phyloP scores from a whole-genome alignment of 2,888 invertebrate genomes.

The Electrophaes corylata region DNA sequence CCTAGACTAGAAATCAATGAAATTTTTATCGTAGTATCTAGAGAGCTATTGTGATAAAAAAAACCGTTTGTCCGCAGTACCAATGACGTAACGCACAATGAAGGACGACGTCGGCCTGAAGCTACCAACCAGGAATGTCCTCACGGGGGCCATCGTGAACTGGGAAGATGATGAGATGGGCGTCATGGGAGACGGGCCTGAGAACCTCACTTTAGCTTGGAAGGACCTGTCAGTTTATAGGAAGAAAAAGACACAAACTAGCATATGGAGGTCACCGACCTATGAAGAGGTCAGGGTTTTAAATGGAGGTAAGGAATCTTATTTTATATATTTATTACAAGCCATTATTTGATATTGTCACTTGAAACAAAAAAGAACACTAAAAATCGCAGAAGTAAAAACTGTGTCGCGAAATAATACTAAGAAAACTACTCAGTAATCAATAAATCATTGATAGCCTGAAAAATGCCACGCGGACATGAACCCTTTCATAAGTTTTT shows the following conservation, averaged over 20 bases:
- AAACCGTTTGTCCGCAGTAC: constrained; percentile 45
- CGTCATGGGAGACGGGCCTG: constrained; percentile 59
- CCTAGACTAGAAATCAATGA: too few species aligned
- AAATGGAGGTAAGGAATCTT: constrained; percentile 80
- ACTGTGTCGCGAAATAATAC: too few species aligned
- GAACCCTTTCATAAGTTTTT: too few species aligned
- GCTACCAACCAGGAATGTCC: constrained; percentile 72
- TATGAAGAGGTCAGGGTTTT: constrained; percentile 81
- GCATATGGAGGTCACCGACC: constrained; percentile 76
- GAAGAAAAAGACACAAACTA: constrained; percentile 73
- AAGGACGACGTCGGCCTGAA: constrained; percentile 55
- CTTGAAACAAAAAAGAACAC: too few species aligned
- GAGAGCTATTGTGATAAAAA: too few species aligned
- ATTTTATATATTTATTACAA: too few species aligned
- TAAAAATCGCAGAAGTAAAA: too few species aligned
- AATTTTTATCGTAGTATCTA: too few species aligned
- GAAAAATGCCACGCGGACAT: too few species aligned
- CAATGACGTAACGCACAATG: constrained; percentile 70
- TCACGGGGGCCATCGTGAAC: constrained; percentile 75
- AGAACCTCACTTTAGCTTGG: constrained; percentile 80
- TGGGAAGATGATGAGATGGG: constrained; percentile 76
- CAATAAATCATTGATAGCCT: too few species aligned
- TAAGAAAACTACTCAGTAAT: too few species aligned
- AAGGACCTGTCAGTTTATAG: constrained; percentile 81
- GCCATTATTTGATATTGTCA: too few species aligned